phyloP scores from a whole-genome alignment of 2,797 vertebrate species.

The Sciurus vulgaris region DNA sequence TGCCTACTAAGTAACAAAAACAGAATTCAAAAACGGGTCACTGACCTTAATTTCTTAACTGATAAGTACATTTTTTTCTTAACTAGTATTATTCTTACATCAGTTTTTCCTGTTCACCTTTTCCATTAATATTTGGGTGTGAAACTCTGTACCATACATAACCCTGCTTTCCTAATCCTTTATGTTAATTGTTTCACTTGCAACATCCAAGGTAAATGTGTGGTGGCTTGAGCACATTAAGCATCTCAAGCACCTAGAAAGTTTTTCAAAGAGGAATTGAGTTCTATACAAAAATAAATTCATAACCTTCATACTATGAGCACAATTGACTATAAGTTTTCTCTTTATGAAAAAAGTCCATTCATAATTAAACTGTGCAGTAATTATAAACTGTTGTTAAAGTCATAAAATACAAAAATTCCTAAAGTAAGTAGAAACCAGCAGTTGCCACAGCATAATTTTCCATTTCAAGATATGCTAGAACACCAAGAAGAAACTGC shows the following conservation, averaged over 20 bases:
- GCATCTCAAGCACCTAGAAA: neutral
- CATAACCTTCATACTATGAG: neutral
- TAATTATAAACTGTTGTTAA: conserved; percentile 2
- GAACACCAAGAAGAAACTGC: conserved; percentile 3
- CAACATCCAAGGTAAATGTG: conserved; percentile 14
- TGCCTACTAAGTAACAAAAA: neutral
- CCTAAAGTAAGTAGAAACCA: conserved; percentile 14
- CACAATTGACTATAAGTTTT: neutral
- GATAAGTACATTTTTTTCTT: neutral
- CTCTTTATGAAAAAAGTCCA: neutral
- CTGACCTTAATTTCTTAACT: neutral
- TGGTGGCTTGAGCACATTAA: neutral
- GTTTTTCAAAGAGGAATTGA: neutral
- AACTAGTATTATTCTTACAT: neutral
- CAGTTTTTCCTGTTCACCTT: conserved; percentile 5
- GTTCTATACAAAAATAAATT: neutral
- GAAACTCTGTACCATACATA: neutral
- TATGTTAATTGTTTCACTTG: neutral
- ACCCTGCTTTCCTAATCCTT: neutral
- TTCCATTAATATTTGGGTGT: neutral
- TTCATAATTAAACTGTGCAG: neutral
- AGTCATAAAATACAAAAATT: conserved; percentile 7
- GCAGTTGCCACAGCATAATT: neutral
- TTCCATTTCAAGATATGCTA: conserved; percentile 37
- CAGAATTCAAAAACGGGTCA: neutral